Conservation (phyloP, 2,888 invertebrate species). For the Spicauda simplicius region DNA sequence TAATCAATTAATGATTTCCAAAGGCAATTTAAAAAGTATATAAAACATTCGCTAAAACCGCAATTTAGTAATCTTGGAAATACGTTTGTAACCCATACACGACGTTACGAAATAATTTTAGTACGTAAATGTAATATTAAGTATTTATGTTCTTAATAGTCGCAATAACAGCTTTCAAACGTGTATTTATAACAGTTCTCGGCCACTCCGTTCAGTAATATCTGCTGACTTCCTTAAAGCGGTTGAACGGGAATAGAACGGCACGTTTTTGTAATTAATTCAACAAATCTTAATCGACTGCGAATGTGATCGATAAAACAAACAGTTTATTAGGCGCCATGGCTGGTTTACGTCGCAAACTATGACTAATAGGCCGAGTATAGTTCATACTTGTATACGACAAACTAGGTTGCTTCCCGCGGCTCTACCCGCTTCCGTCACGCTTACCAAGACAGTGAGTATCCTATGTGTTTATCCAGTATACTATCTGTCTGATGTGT, state of each 20-base stretch:
- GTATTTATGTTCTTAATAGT: not conserved
- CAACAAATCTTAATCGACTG: conserved; percentile 27
- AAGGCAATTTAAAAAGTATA: no score
- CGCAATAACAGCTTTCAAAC: not conserved
- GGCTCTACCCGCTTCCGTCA: no score
- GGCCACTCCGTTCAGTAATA: not conserved
- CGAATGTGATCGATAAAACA: conserved; percentile 29
- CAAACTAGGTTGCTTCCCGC: no score
- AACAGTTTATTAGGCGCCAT: conserved; percentile 26
- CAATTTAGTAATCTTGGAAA: no score
- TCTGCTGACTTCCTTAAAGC: conserved; percentile 2
- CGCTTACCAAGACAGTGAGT: no score
- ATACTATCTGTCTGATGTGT: no score
- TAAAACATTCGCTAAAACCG: no score
- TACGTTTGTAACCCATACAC: not conserved
- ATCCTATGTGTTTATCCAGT: no score
- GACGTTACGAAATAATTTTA: not conserved
- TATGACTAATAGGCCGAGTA: no score
- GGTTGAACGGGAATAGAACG: conserved; percentile 15
- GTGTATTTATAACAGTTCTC: not conserved
- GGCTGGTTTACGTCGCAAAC: not conserved
- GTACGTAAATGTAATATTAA: not conserved
- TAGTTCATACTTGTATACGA: no score
- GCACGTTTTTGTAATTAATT: conserved; percentile 28
- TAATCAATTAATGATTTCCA: no score